Evolutionary conservation across 1,140 invertebrate species (phyloP), one percentile per base, ranked within the genome.

Genomic region (Solen grandis): DNA sequence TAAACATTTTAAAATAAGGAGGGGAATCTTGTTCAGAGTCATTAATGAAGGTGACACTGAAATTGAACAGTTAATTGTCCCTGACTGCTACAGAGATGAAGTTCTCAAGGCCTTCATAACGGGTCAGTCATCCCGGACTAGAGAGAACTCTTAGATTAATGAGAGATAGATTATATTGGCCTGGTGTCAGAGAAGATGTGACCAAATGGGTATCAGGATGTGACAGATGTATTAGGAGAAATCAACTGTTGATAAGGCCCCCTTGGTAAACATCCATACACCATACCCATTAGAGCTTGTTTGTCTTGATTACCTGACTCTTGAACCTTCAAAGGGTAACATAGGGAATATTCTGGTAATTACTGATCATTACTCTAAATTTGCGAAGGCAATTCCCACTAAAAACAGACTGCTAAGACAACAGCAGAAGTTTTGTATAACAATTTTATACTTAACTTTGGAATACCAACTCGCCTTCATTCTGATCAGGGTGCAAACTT

Each of bases 391-490:
- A 8, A 76, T 76, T 25, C 31, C 74, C 5, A 76, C 59, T 3
- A 65, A 57, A 62, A 65, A 76, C 46, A 76, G n/a, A 76, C 41
- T 0, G 60, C 62, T 14, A 59, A 76, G 54, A 66, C 74, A 50
- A 76, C 74, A 66, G 73, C 73, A 8, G 41, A 76, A 54, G 54
- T 50, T 19, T 52, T 76, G 5, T 76, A 54, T 41, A 66, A 76
- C 25, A 31, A 50, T 55, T 54, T 76, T 62, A 52, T 13, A 33
- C 41, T 41, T 36, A 19, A 52, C 13, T 41, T 46, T 27, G 41
- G 65, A 46, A 46, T 69, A 31, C 65, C 41, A 22, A 29, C 29
- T 14, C 5, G 14, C 5, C 13, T 69, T 5, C 66, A 50, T 25
- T 22, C 29, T 27, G 66, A 31, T 50, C 66, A 69, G 16, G 46